A percentile compares a stretch with the other conserved stretches of the same genome.
Conservation (phyloP, 2,113 vertebrate species). For the Chamaetylas fuelleborni region DNA sequence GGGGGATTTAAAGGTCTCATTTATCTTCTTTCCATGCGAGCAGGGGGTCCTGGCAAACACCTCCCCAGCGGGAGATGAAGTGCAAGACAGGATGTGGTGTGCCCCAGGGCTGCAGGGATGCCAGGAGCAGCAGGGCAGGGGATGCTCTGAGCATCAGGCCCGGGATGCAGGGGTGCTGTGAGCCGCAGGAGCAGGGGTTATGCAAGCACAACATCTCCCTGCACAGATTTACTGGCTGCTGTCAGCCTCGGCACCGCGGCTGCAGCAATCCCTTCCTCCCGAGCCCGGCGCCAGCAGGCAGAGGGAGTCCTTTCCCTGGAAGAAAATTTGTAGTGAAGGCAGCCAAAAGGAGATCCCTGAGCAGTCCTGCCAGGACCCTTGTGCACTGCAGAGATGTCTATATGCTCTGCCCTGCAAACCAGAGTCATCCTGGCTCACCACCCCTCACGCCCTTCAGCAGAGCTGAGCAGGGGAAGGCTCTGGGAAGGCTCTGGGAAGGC, state of each 20-base stretch:
- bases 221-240: constrained; percentile 4
- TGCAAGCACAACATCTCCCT: background rate
- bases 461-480: background rate
- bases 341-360: constrained; percentile 24
- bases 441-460: background rate
- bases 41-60: background rate
- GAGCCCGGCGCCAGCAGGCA: constrained; percentile 41
- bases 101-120: background rate
- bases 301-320: constrained; percentile 64
- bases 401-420: background rate
- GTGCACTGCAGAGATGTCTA: background rate
- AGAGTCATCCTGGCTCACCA: background rate
- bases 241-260: background rate
- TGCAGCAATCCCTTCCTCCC: constrained; percentile 5
- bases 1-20: background rate
- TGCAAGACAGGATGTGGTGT: background rate
- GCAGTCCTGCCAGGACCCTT: constrained; percentile 1
- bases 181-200: background rate
- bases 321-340: constrained; percentile 5
- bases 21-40: accelerated
- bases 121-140: background rate
- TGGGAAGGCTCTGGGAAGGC: background rate
- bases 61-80: background rate
- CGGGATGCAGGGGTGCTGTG: background rate
- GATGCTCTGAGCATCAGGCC: background rate